Evolutionary conservation across 2,113 vertebrate genomes (phyloP).

Genomic region (Taurulus bubalis): DNA sequence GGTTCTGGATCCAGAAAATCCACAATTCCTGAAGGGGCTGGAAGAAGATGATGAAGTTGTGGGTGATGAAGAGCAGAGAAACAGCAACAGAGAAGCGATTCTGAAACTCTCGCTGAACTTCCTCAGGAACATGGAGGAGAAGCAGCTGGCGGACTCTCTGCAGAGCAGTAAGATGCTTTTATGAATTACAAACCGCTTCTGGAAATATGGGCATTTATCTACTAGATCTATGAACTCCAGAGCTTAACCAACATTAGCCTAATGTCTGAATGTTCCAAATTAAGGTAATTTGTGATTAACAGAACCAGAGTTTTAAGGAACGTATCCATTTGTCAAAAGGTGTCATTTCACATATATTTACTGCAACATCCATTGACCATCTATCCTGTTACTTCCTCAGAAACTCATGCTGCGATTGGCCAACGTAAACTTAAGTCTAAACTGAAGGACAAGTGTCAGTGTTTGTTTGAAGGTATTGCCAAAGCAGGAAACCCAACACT

Average conservation of each 20-base stretch:
- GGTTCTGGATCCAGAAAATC: neutral
- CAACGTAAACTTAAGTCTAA: constrained; percentile 35
- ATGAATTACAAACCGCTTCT: no score
- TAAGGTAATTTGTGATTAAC: neutral
- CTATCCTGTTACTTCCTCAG: constrained; percentile 16
- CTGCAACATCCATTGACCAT: neutral
- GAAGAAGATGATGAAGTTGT: neutral
- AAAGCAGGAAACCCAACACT: constrained; percentile 20
- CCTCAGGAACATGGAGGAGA: constrained; percentile 34
- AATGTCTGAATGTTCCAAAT: neutral
- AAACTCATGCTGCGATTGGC: neutral
- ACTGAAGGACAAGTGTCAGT: constrained; percentile 35
- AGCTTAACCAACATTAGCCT: neutral
- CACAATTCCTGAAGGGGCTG: neutral
- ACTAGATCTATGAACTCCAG: neutral
- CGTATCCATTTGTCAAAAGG: neutral
- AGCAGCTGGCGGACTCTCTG: constrained; percentile 42
- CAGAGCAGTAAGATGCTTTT: constrained; percentile 39
- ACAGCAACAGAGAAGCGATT: constrained; percentile 9
- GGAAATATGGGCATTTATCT: neutral
- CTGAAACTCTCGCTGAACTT: constrained; percentile 39
- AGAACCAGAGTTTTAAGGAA: neutral
- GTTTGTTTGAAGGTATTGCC: constrained; percentile 41
- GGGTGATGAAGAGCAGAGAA: neutral
- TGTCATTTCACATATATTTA: neutral